These are phyloP conservation scores for Dorcus hopei DNA, from an alignment of 2,888 invertebrate species.

Conservation along the genomic window DNA sequence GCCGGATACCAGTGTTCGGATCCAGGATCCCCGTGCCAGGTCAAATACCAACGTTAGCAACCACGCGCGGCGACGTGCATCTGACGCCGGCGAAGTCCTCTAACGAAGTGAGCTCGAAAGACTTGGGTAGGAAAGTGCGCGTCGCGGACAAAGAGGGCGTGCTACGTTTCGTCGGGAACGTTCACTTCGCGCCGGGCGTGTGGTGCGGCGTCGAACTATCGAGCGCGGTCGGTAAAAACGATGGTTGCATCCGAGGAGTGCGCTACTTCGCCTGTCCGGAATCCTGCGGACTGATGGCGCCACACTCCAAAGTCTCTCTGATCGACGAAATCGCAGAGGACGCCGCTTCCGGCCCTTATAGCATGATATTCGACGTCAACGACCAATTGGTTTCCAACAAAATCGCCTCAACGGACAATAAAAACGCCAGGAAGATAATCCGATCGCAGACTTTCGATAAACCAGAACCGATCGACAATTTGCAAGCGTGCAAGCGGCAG, in stretches of 20 bases:
- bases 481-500: background rate
- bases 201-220: conserved; percentile 66
- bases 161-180: conserved; percentile 57
- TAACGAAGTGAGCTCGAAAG: conserved; percentile 23
- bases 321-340: conserved; percentile 40
- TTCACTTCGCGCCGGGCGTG: conserved; percentile 53
- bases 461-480: conserved; percentile 8
- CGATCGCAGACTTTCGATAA: conserved; percentile 18
- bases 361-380: conserved; percentile 57
- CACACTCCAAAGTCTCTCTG: conserved; percentile 54
- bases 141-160: conserved; percentile 50
- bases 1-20: conserved; percentile 43
- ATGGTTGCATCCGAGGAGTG: conserved; percentile 60
- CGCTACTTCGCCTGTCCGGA: conserved; percentile 61
- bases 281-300: conserved; percentile 62
- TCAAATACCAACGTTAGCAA: background rate
- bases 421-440: conserved; percentile 6
- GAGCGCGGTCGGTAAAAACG: conserved; percentile 58
- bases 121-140: conserved; percentile 41
- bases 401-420: conserved; percentile 40
- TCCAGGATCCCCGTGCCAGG: conserved; percentile 37
- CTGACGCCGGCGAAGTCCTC: conserved; percentile 5
- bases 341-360: conserved; percentile 58
- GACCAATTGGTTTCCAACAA: conserved; percentile 11
- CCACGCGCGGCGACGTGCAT: background rate